Conservation (phyloP, 2,113 vertebrate genomes). For the Nesoenas mayeri region DNA sequence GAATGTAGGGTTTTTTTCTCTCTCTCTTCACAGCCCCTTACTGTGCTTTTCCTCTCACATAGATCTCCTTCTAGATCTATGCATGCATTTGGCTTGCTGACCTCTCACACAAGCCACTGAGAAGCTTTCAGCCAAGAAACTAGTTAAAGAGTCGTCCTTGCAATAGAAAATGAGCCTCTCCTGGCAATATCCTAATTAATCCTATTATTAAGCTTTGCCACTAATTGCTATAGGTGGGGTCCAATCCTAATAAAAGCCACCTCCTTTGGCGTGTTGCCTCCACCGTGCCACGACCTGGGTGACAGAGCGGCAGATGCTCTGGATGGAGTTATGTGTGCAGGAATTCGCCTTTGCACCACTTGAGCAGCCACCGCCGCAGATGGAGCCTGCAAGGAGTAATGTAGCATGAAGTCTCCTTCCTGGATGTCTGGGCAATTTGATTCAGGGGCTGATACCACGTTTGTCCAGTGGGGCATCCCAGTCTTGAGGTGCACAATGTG, state of each 20-base stretch:
- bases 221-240: background rate
- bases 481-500: background rate
- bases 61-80: background rate
- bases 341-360: background rate
- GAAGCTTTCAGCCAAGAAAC: background rate
- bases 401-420: background rate
- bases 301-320: rapidly evolving
- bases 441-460: background rate
- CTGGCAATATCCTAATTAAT: slow-evolving; percentile 30
- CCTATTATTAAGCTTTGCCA: background rate
- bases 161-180: background rate
- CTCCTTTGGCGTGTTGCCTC: background rate
- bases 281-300: rapidly evolving
- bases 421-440: background rate
- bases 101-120: background rate
- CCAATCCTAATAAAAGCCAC: background rate
- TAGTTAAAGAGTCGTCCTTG: background rate
- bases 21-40: background rate
- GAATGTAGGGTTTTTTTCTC: background rate
- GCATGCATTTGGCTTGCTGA: background rate
- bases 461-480: background rate
- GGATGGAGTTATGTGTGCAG: rapidly evolving
- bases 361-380: background rate
- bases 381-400: background rate
- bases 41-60: background rate